Conservation (phyloP, 2,797 vertebrate species). For the Ctenochaetus hawaiiensis region DNA sequence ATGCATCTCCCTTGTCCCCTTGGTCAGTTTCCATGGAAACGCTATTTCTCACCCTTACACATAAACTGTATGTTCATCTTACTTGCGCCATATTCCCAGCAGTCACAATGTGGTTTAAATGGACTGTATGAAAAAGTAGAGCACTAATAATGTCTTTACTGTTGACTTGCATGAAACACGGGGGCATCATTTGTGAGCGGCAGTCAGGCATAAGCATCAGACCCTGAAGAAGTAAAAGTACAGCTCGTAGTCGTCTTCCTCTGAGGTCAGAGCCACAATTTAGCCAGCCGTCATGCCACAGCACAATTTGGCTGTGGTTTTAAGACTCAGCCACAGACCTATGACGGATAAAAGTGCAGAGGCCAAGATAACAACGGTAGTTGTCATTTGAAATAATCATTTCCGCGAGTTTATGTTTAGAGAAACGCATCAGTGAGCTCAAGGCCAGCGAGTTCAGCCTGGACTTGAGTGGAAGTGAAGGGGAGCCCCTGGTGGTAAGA, state of each 20-base stretch:
- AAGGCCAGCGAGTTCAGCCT: constrained; percentile 63
- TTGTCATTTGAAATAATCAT: constrained; percentile 67
- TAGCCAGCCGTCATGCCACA: constrained; percentile 55
- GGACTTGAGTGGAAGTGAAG: constrained; percentile 65
- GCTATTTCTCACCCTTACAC: constrained; percentile 64
- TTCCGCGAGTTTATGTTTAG: constrained; percentile 69
- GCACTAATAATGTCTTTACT: constrained; percentile 29
- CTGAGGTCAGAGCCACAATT: constrained; percentile 61
- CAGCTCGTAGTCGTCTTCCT: constrained; percentile 31
- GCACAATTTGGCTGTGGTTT: constrained; percentile 55
- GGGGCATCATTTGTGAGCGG: constrained; percentile 11
- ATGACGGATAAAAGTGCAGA: constrained; percentile 48
- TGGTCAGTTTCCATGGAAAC: constrained; percentile 83
- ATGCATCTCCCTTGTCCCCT: constrained; percentile 69
- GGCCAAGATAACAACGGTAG: constrained; percentile 59
- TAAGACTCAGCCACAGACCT: constrained; percentile 17
- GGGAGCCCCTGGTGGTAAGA: constrained; percentile 77
- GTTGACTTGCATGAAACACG: constrained; percentile 6
- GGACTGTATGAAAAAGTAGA: constrained; percentile 23
- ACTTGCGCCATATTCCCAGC: constrained; percentile 36
- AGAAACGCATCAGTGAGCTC: constrained; percentile 59
- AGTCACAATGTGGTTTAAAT: constrained; percentile 47
- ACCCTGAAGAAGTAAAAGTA: constrained; percentile 27
- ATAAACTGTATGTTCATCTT: constrained; percentile 51
- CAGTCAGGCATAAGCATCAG: constrained; percentile 4